Base-by-base conservation (phyloP, 1,140 invertebrate genomes). In the Antheraea mylitta region DNA sequence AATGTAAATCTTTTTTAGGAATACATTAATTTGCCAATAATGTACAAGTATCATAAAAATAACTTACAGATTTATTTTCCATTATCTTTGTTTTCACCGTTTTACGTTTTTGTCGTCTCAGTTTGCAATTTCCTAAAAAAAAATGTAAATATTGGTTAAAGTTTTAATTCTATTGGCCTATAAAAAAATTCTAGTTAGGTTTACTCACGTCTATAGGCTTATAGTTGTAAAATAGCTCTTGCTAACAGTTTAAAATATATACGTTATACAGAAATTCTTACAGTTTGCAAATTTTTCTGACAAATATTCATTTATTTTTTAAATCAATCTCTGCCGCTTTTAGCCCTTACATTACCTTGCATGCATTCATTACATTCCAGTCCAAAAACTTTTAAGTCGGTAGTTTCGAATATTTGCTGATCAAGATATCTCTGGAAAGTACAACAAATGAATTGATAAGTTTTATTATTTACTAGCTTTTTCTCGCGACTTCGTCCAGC, bases 371-470 rank as follows among this genome's bases (percentile, higher is more conserved):
- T 94, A 7, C 94, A 94, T 90, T 98, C 97, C 19, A 98, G 80
- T 11, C 96, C 97, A 8, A 97, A 88, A 7, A 98, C 81, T 94
- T 77, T 93, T 67, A 95, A 94, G 7, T 93, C 91, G 72, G 95
- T 94, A 45, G 93, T 93, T 83, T 95, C 90, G 75, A 94, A 92
- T 45, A 97, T 76, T 16, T 96, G 76, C 82, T 96, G 94, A 72
- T 96, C 95, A 19, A 98, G 85, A 81, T 98, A 97, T n/a, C 97
- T 96, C 90, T 92, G 75, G 60, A 87, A 85, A 68, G 38, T 72
- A 30, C 4, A 30, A 30, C 22, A 30, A 30, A 2, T 30, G 4
- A 30, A 30, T 30, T 30, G 22, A 30, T 30, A 30, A 30, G 22
- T 30, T 30, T 30, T 30, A 30, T 30, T 30, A 30, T 4, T 30